Percentiles rank a stretch among this genome's conserved stretches.
phyloP scores from a whole-genome alignment of 2,797 vertebrate genomes.

The Rallus crepitans region DNA sequence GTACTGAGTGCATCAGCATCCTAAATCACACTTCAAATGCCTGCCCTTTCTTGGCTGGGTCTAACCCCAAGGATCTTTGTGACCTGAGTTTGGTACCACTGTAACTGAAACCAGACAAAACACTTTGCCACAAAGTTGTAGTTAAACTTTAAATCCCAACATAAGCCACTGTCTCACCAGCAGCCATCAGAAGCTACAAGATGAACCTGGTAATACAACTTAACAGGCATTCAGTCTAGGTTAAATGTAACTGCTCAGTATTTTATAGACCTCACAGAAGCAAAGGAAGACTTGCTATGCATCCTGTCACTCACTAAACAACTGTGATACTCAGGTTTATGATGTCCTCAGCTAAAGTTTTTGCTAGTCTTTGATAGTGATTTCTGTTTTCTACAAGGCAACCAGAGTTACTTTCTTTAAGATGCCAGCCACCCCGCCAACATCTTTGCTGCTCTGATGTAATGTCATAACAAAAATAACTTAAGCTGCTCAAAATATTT shows the following conservation, averaged over 20 bases:
- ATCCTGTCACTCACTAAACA: neutral
- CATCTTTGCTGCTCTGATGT: neutral
- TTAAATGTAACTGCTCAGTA: neutral
- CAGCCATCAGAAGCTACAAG: neutral
- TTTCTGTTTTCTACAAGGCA: neutral
- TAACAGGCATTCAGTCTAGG: neutral
- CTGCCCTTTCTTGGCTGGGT: neutral
- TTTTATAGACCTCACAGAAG: neutral
- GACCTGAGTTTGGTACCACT: neutral
- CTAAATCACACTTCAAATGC: accelerated
- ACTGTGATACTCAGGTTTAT: neutral
- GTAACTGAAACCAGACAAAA: neutral
- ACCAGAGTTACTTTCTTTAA: neutral
- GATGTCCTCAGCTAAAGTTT: neutral
- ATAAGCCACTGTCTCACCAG: neutral
- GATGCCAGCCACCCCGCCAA: neutral
- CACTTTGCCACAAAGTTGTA: neutral
- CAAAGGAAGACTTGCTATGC: neutral
- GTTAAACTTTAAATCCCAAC: neutral
- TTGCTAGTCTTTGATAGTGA: neutral
- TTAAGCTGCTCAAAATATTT: constrained; percentile 69
- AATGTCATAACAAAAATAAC: constrained; percentile 24
- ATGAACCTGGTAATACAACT: neutral
- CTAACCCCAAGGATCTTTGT: neutral
- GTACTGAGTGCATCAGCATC: neutral